A percentile compares a stretch with the other conserved stretches of the same genome.
phyloP scores from a whole-genome alignment of 2,113 vertebrate genomes.

The Vicugna pacos region DNA sequence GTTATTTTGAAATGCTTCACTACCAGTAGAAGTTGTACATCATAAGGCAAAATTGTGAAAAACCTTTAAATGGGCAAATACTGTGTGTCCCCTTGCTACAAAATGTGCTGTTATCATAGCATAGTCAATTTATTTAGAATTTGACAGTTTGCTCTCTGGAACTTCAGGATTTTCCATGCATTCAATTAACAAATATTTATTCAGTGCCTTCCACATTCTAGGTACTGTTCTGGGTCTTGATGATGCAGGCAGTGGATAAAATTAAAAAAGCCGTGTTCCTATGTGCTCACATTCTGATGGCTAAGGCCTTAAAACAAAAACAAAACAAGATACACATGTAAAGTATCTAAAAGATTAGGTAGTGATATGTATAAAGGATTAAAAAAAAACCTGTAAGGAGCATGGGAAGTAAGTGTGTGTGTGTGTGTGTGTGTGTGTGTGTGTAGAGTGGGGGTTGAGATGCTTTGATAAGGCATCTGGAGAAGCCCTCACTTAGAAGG shows the following conservation, averaged over 20 bases:
- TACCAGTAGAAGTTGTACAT: neutral
- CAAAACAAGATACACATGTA: neutral
- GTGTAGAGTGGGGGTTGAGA: neutral
- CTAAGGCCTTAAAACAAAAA: neutral
- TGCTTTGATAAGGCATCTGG: neutral
- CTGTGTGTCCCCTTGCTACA: neutral
- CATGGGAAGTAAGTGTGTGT: neutral
- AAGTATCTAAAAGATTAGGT: neutral
- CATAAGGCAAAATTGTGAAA: neutral
- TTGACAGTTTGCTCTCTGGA: slow-evolving; percentile 25
- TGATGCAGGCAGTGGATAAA: neutral
- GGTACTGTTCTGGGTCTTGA: neutral
- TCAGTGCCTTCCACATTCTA: neutral
- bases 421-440: neutral
- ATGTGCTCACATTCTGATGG: neutral
- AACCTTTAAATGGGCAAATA: slow-evolving; percentile 17
- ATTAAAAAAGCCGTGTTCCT: neutral
- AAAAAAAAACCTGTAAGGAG: neutral
- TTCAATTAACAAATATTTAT: slow-evolving; percentile 14
- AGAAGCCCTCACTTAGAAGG: neutral
- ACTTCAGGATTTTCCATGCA: neutral
- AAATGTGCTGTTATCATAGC: neutral
- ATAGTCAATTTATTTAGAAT: slow-evolving; percentile 33
- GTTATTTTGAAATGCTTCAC: slow-evolving; percentile 47
- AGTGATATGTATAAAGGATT: neutral